Percentiles rank a stretch among this genome's conserved stretches.
These are phyloP conservation scores for Mionectes olivaceus DNA, from an alignment of 2,797 vertebrate species.

Conservation along the genomic window DNA sequence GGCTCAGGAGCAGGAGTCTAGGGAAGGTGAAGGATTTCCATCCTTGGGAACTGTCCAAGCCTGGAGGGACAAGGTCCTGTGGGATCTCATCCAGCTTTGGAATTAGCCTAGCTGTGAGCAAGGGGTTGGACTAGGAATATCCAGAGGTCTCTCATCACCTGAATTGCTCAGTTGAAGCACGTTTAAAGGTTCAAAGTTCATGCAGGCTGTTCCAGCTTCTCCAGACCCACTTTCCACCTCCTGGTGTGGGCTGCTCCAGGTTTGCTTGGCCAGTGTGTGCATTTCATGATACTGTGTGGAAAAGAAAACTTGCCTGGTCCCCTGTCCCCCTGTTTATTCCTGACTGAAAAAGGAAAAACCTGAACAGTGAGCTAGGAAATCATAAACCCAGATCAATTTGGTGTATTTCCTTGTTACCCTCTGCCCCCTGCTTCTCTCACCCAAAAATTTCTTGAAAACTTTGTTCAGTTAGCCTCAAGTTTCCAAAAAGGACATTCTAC, in stretches of 20 bases:
- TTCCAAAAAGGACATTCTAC: conserved; percentile 13
- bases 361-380: background rate
- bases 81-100: background rate
- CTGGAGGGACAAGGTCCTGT: background rate
- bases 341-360: too few species aligned
- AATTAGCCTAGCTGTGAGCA: background rate
- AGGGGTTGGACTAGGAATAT: background rate
- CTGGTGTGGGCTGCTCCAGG: background rate
- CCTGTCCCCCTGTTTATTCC: background rate
- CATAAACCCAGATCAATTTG: background rate
- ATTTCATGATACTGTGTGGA: background rate
- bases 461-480: background rate
- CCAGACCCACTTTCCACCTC: background rate
- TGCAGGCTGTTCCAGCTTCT: background rate
- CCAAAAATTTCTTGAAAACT: background rate
- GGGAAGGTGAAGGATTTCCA: background rate
- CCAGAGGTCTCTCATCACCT: background rate
- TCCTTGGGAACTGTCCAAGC: background rate
- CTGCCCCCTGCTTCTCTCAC: background rate
- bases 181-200: background rate
- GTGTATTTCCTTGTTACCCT: background rate
- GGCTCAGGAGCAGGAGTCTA: background rate
- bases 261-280: background rate
- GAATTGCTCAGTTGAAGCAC: background rate
- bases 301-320: background rate